Base-by-base conservation (phyloP, 2,113 vertebrate genomes). In the Passer montanus region DNA sequence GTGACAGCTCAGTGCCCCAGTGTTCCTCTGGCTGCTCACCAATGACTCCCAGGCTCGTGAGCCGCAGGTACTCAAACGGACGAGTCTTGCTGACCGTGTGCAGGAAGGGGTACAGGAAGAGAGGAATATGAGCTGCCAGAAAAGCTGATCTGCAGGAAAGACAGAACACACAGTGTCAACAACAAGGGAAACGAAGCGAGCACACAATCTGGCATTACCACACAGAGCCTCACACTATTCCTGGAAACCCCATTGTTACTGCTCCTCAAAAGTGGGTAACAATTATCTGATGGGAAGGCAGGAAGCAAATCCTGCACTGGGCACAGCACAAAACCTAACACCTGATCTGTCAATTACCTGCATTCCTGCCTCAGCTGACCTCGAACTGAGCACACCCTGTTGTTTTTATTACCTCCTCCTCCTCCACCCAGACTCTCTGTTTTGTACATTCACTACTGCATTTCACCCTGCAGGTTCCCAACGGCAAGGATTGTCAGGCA, bases 21-120 rank as follows among this genome's bases (percentile, higher is more conserved):
- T 10, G 1, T 10, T 6, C 44, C 5, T 8, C 24, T 46, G 30
- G 39, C 56, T 84, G 41, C 98, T 97, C 97, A 99, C 99, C 99
- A 83, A 99, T 99, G 88, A 99, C 99, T 72, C 99, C 99, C 0
- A 99, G 98, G 96, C 99, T 99, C 7, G 99, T 99, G 62, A 99
- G 99, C 24, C 99, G 98, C 95, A 99, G 98, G 97, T 99, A 99
- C 84, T 99, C 99, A 66, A 99, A 99, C 0, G 99, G 99, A 24
- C 99, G 98, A 0, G 99, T 99, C 98, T 99, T 99, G 97, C 99
- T 99, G 82, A 99, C 99, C 12, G 99, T 99, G 98, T 99, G 99
- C 94, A 99, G 97, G 95, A 99, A 99, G 6, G 99, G 99, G 84
- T 99, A 99, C 53, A 99, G 98, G 96, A 99, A 99, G 28, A 99